These are phyloP conservation scores for Gadus macrocephalus DNA, from an alignment of 2,113 vertebrate genomes.

Conservation along the genomic window DNA sequence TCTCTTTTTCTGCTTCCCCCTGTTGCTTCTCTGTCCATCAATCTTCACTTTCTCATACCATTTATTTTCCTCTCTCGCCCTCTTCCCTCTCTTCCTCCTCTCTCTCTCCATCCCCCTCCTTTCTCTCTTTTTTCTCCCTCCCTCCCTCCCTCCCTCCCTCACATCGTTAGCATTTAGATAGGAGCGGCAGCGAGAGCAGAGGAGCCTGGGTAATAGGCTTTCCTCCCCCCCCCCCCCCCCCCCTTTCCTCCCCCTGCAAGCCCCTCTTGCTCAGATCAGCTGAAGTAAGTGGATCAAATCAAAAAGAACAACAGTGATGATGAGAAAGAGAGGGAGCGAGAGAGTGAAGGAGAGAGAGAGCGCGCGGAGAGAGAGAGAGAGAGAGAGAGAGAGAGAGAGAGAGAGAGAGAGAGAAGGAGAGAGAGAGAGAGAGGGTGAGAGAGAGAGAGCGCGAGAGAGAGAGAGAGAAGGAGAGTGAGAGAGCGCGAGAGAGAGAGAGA, in stretches of 20 bases:
- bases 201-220: constrained; percentile 84
- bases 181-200: constrained; percentile 71
- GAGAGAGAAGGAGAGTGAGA: constrained; percentile 34
- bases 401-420: constrained; percentile 32
- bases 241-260: constrained; percentile 54
- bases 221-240: constrained; percentile 70
- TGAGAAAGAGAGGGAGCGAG: constrained; percentile 63
- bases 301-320: constrained; percentile 77
- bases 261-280: constrained; percentile 76
- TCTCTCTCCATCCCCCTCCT: constrained; percentile 25
- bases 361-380: constrained; percentile 26
- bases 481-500: constrained; percentile 18
- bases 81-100: neutral
- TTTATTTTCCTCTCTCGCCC: too few relatives aligned
- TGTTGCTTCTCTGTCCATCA: constrained; percentile 27
- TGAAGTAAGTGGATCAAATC: constrained; percentile 82
- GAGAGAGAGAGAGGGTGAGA: constrained; percentile 48
- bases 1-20: constrained; percentile 54
- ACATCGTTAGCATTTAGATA: constrained; percentile 99
- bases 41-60: neutral
- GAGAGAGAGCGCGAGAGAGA: constrained; percentile 73
- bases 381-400: constrained; percentile 42
- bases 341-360: constrained; percentile 51
- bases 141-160: constrained; percentile 55
- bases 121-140: constrained; percentile 20